Evolutionary conservation across 1,140 invertebrate species (phyloP).

Genomic region (Drosophila kepulauana): DNA sequence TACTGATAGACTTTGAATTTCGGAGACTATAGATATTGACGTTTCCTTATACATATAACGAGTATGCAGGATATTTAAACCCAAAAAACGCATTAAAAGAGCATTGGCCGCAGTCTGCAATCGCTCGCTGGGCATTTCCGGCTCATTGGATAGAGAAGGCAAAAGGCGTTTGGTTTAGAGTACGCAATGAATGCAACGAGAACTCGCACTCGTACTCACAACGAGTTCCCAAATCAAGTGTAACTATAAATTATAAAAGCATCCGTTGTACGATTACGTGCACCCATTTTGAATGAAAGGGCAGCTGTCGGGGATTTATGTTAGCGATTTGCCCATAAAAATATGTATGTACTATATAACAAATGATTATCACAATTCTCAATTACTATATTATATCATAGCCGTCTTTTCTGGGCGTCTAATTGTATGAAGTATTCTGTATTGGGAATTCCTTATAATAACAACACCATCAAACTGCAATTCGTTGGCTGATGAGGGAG

Average conservation of each 20-base stretch:
- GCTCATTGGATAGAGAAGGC: slow-evolving; percentile 63
- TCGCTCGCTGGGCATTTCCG: slow-evolving; percentile 60
- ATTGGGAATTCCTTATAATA: slow-evolving; percentile 3
- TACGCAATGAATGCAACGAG: slow-evolving; percentile 12
- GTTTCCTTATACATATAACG: not conserved
- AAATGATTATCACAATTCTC: slow-evolving; percentile 45
- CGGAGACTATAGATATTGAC: not conserved
- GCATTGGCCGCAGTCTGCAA: slow-evolving; percentile 54
- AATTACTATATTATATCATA: slow-evolving; percentile 12
- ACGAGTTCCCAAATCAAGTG: slow-evolving; percentile 54
- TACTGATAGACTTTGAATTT: too few relatives aligned
- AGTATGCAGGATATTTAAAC: slow-evolving; percentile 21
- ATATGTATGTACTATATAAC: slow-evolving; percentile 35
- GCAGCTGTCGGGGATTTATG: slow-evolving; percentile 62
- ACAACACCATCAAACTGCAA: not conserved
- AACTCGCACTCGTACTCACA: not conserved
- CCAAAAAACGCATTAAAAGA: slow-evolving; percentile 78
- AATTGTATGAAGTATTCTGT: slow-evolving; percentile 51
- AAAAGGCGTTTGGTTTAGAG: slow-evolving; percentile 36
- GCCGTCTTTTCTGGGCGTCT: slow-evolving; percentile 50
- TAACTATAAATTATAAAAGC: slow-evolving; percentile 67
- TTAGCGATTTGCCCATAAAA: slow-evolving; percentile 67
- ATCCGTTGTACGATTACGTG: slow-evolving; percentile 46
- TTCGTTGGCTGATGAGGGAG: not conserved
- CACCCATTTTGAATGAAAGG: slow-evolving; percentile 42